These are phyloP conservation scores for Patella ulyssiponensis DNA, from an alignment of 2,888 invertebrate genomes.

Conservation along the genomic window DNA sequence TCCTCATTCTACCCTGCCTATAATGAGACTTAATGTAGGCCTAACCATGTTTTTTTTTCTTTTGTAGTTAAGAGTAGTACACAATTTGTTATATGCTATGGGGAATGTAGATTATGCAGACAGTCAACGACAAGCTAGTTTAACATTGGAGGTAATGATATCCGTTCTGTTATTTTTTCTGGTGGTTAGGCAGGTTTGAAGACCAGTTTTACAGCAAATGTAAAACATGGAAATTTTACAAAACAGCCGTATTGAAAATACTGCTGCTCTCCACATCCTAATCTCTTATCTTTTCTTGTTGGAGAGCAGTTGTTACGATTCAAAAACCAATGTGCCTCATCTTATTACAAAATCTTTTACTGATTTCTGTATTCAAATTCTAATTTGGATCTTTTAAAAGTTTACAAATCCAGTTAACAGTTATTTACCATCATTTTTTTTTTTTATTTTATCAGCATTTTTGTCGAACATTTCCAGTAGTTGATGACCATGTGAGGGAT, in stretches of 20 bases:
- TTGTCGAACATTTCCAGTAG: slow-evolving; percentile 69
- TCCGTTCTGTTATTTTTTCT: not conserved
- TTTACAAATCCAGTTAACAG: not conserved
- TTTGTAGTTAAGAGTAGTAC: slow-evolving; percentile 65
- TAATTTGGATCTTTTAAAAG: too few relatives aligned
- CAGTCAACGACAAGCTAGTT: slow-evolving; percentile 71
- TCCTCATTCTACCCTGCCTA: not conserved
- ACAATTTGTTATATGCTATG: slow-evolving; percentile 70
- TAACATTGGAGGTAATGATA: slow-evolving; percentile 67
- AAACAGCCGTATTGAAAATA: not conserved
- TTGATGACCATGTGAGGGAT: slow-evolving; percentile 70
- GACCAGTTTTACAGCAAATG: not conserved
- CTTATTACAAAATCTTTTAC: too few relatives aligned
- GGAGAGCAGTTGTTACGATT: too few relatives aligned
- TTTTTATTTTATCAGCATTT: slow-evolving; percentile 59
- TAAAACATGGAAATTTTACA: not conserved
- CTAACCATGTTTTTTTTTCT: slow-evolving; percentile 20
- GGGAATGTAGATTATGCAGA: slow-evolving; percentile 72
- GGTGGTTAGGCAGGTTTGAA: not conserved
- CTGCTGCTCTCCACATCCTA: not conserved
- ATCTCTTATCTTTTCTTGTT: not conserved
- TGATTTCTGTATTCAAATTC: too few relatives aligned
- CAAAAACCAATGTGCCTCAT: too few relatives aligned
- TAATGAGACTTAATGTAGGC: not conserved
- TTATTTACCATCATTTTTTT: not conserved